Evolutionary conservation across 2,113 vertebrate genomes (phyloP).

Genomic region (Sebastes schlegelii): DNA sequence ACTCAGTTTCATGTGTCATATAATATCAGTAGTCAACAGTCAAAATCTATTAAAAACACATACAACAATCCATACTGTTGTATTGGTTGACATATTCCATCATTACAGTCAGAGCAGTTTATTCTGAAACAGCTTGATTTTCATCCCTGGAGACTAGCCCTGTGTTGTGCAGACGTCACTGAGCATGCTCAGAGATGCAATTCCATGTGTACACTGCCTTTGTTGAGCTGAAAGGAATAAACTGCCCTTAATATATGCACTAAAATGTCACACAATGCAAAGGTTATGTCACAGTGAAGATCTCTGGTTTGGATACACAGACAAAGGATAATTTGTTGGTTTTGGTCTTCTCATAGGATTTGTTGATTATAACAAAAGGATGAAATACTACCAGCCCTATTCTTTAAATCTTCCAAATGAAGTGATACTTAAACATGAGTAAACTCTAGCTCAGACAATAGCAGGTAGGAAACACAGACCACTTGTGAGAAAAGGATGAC

Average conservation of each 20-base stretch:
- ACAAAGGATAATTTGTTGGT: neutral
- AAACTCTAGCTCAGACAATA: neutral
- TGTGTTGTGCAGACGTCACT: neutral
- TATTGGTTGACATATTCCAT: neutral
- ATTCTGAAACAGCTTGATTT: neutral
- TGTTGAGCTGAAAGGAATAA: neutral
- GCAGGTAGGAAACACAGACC: conserved; percentile 23
- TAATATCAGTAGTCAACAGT: too few relatives aligned
- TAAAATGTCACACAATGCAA: neutral
- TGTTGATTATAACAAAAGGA: neutral
- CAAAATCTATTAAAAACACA: neutral
- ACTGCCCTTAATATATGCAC: neutral
- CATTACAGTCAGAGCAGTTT: neutral
- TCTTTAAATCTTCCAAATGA: neutral
- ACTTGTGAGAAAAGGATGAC: conserved; percentile 34
- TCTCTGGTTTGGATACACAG: neutral
- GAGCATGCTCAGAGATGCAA: neutral
- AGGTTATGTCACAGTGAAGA: neutral
- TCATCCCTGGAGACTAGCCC: too few relatives aligned
- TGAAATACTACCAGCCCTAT: neutral
- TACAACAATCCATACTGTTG: neutral
- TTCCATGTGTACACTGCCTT: neutral
- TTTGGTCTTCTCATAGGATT: neutral
- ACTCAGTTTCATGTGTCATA: neutral
- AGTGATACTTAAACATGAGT: neutral